Conservation (phyloP, 2,888 invertebrate genomes). For the Caenorhabditis plicata region DNA sequence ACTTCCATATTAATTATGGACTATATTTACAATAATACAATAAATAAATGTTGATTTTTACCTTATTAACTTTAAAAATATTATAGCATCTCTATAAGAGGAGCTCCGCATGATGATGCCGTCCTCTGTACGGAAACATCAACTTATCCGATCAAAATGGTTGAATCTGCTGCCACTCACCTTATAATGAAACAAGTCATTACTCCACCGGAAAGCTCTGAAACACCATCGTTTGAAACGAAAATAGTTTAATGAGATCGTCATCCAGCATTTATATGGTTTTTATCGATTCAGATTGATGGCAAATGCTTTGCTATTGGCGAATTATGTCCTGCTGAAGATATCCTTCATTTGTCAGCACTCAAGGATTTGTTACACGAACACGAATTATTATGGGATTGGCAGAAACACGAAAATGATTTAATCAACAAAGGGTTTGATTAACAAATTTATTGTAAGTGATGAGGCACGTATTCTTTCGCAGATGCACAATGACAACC, state of each 20-base stretch:
- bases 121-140: conserved; percentile 15
- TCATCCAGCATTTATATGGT: too few relatives aligned
- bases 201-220: conserved; percentile 5
- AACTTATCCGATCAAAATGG: conserved; percentile 25
- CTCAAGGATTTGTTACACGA: conserved; percentile 29
- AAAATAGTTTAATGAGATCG: too few relatives aligned
- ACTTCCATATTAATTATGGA: too few relatives aligned
- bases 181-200: conserved; percentile 13
- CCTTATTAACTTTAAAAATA: too few relatives aligned
- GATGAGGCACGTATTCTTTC: not conserved
- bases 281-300: conserved; percentile 13
- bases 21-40: too few relatives aligned
- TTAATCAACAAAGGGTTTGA: conserved; percentile 3
- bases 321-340: conserved; percentile 18
- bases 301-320: conserved; percentile 20
- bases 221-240: conserved; percentile 6
- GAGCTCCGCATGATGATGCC: conserved; percentile 17
- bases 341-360: conserved; percentile 13
- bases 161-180: conserved; percentile 24
- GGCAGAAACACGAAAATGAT: conserved; percentile 7
- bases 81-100: conserved; percentile 18
- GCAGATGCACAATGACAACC: conserved; percentile 6
- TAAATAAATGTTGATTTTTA: too few relatives aligned
- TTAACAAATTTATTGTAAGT: not conserved
- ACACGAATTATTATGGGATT: conserved; percentile 21